phyloP scores from a whole-genome alignment of 2,113 vertebrate species.

The Alethe castanea region DNA sequence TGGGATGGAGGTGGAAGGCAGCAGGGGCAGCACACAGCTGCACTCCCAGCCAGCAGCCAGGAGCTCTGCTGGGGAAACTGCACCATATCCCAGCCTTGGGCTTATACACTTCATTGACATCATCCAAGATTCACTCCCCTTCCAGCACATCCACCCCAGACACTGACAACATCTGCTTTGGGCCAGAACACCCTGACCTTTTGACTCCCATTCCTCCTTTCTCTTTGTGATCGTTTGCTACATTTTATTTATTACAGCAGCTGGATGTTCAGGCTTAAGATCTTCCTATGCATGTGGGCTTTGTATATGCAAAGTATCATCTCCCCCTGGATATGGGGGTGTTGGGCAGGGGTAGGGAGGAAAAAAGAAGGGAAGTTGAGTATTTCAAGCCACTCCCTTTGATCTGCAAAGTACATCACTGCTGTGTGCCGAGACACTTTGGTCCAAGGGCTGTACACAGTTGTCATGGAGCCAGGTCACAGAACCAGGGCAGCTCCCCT shows the following conservation, averaged over 20 bases:
- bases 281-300: neutral
- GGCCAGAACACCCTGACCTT: neutral
- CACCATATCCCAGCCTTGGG: neutral
- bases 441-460: accelerated
- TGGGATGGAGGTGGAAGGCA: neutral
- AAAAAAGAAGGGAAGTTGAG: neutral
- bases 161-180: neutral
- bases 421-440: accelerated
- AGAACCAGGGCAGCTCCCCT: neutral
- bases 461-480: accelerated
- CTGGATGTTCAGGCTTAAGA: conserved; percentile 1
- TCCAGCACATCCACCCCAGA: neutral
- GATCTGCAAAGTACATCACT: neutral
- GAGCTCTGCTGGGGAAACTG: neutral
- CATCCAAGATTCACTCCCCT: neutral
- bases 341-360: neutral
- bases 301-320: neutral
- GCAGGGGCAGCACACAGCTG: neutral
- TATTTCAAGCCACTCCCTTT: neutral
- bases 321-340: neutral
- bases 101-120: neutral
- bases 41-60: neutral
- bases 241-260: neutral
- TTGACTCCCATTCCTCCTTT: neutral
- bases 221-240: neutral